Percentiles rank a stretch among this genome's conserved stretches.
Conservation (phyloP, 2,888 invertebrate genomes). For the Actias luna region DNA sequence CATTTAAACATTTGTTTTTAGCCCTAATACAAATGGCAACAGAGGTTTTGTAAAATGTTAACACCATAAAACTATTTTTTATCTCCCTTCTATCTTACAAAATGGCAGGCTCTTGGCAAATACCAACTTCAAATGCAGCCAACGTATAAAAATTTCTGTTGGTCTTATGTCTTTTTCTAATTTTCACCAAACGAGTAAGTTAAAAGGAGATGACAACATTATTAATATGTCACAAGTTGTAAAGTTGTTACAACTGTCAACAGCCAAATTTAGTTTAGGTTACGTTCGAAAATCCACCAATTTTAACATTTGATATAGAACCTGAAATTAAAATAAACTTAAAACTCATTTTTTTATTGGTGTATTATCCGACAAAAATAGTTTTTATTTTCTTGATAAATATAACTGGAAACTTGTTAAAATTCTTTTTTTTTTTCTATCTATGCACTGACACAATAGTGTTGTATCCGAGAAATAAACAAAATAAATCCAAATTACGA, state of each 20-base stretch:
- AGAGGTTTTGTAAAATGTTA: conserved; percentile 74
- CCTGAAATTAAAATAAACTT: background rate
- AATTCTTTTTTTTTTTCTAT: too few relatives aligned
- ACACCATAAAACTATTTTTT: conserved; percentile 82
- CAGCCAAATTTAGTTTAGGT: conserved; percentile 50
- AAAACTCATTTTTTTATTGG: background rate
- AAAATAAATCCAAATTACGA: too few relatives aligned
- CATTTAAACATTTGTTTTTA: conserved; percentile 86
- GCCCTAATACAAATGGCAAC: conserved; percentile 78
- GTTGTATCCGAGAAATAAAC: too few relatives aligned
- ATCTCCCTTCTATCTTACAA: conserved; percentile 82
- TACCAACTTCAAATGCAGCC: conserved; percentile 68
- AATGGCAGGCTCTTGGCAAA: conserved; percentile 81
- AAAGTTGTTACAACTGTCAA: conserved; percentile 57
- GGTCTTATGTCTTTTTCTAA: conserved; percentile 42
- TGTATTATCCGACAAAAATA: background rate
- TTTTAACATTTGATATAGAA: background rate
- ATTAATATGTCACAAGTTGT: conserved; percentile 35
- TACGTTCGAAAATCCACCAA: conserved; percentile 22
- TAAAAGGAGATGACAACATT: conserved; percentile 39
- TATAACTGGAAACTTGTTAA: too few relatives aligned
- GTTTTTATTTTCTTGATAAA: too few relatives aligned
- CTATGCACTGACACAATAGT: too few relatives aligned
- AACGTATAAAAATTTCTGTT: conserved; percentile 53
- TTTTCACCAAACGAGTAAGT: background rate